phyloP scores from a whole-genome alignment of 2,888 invertebrate genomes.

The Bruchidius siliquastri region DNA sequence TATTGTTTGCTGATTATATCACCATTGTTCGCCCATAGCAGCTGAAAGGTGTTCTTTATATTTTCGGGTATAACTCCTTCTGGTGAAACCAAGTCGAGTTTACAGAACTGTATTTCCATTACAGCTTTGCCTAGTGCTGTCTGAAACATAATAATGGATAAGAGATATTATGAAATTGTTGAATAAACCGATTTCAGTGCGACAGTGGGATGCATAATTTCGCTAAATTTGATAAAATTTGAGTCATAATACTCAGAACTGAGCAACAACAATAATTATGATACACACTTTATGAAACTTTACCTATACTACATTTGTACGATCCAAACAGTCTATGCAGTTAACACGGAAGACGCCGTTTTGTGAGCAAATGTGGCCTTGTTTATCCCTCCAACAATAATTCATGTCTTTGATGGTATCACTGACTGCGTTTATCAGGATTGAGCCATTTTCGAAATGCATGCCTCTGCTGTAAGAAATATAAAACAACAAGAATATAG shows the following conservation, averaged over 20 bases:
- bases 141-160: constrained; percentile 46
- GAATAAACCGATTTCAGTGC: too few relatives aligned
- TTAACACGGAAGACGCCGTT: constrained; percentile 93
- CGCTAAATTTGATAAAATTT: too few relatives aligned
- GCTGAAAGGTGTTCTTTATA: constrained; percentile 77
- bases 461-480: constrained; percentile 78
- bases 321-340: constrained; percentile 96
- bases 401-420: constrained; percentile 83
- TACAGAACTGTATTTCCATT: constrained; percentile 87
- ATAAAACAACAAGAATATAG: too few relatives aligned
- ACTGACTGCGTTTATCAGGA: constrained; percentile 77
- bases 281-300: too few relatives aligned
- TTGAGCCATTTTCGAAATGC: constrained; percentile 95
- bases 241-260: too few relatives aligned
- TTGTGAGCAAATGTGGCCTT: constrained; percentile 89
- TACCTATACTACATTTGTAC: constrained; percentile 96
- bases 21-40: constrained; percentile 98
- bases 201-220: too few relatives aligned
- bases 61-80: constrained; percentile 77
- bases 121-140: constrained; percentile 90
- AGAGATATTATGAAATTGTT: too few relatives aligned
- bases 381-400: constrained; percentile 90
- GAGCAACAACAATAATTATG: too few relatives aligned
- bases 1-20: constrained; percentile 94
- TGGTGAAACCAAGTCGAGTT: constrained; percentile 89